Conservation (phyloP, 2,888 invertebrate species). For the Acleris laterana region DNA sequence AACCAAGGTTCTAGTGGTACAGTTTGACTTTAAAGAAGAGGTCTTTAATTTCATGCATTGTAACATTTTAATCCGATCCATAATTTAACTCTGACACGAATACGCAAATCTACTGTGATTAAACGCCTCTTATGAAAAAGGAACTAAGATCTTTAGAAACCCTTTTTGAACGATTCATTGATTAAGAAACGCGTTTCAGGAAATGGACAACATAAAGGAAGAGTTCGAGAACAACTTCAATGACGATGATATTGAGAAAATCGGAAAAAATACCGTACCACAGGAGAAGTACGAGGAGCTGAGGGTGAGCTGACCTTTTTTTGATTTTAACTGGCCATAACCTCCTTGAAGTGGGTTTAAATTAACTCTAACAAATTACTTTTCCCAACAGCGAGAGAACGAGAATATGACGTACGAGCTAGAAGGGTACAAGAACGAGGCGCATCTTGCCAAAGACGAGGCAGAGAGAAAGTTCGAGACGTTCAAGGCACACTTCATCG, state of each 20-base stretch:
- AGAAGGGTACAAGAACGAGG: constrained; percentile 96
- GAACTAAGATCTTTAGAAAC: not conserved
- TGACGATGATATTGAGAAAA: constrained; percentile 66
- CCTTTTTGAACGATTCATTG: not conserved
- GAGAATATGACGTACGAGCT: constrained; percentile 93
- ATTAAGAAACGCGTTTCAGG: constrained; percentile 54
- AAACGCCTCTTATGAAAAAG: too few relatives aligned
- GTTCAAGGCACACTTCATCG: constrained; percentile 92
- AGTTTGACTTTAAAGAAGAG: too few relatives aligned
- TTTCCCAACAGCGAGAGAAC: constrained; percentile 88
- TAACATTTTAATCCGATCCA: too few relatives aligned
- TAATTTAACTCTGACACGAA: too few relatives aligned
- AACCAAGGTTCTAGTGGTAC: too few relatives aligned
- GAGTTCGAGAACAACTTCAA: constrained; percentile 66
- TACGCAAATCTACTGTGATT: too few relatives aligned
- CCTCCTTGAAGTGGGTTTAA: too few relatives aligned
- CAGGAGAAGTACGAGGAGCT: constrained; percentile 67
- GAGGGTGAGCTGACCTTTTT: constrained; percentile 49
- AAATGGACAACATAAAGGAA: constrained; percentile 69
- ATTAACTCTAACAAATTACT: not conserved
- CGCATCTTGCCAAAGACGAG: constrained; percentile 92
- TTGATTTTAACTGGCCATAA: not conserved
- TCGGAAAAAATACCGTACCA: constrained; percentile 54
- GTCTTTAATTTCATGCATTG: too few relatives aligned
- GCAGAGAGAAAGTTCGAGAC: constrained; percentile 89